A percentile compares a stretch with the other conserved stretches of the same genome.
Evolutionary conservation across 2,797 vertebrate genomes (phyloP).

Genomic region (Spheniscus humboldti): DNA sequence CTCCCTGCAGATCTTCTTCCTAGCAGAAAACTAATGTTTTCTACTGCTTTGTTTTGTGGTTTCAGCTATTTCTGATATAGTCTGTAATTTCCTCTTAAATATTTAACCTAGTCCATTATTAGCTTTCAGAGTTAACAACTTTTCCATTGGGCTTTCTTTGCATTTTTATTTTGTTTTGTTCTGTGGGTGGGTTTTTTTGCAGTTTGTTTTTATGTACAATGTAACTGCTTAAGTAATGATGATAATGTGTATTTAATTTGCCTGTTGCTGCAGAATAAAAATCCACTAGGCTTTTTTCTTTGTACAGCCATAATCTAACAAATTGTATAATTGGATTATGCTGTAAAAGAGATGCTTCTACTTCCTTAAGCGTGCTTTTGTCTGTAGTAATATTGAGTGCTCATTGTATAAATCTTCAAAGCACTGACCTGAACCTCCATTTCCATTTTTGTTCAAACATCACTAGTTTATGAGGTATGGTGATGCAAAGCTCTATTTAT

Average conservation of each 20-base stretch:
- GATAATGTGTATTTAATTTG: slow-evolving; percentile 63
- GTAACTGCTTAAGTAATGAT: slow-evolving; percentile 51
- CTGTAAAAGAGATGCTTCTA: not conserved
- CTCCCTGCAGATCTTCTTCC: slow-evolving; percentile 78
- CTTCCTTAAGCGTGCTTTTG: not conserved
- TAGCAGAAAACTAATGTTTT: slow-evolving; percentile 80
- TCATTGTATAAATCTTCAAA: not conserved
- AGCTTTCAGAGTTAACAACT: slow-evolving; percentile 86
- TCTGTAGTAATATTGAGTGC: not conserved
- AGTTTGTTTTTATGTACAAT: slow-evolving; percentile 47
- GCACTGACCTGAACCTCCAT: slow-evolving; percentile 18
- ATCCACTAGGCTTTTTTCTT: slow-evolving; percentile 17
- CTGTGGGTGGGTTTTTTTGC: not conserved
- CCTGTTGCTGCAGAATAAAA: slow-evolving; percentile 50
- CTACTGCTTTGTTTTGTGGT: slow-evolving; percentile 79
- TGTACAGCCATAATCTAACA: not conserved
- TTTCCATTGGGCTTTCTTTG: slow-evolving; percentile 67
- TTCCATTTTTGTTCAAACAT: slow-evolving; percentile 53
- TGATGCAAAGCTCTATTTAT: slow-evolving; percentile 50
- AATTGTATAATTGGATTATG: not conserved
- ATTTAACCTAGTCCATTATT: slow-evolving; percentile 93
- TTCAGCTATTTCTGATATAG: slow-evolving; percentile 84
- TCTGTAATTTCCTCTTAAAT: slow-evolving; percentile 88
- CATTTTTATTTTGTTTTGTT: slow-evolving; percentile 40
- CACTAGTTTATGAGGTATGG: slow-evolving; percentile 37